Base-by-base conservation (phyloP, 2,888 invertebrate genomes). In the Ormyrus nitidulus region DNA sequence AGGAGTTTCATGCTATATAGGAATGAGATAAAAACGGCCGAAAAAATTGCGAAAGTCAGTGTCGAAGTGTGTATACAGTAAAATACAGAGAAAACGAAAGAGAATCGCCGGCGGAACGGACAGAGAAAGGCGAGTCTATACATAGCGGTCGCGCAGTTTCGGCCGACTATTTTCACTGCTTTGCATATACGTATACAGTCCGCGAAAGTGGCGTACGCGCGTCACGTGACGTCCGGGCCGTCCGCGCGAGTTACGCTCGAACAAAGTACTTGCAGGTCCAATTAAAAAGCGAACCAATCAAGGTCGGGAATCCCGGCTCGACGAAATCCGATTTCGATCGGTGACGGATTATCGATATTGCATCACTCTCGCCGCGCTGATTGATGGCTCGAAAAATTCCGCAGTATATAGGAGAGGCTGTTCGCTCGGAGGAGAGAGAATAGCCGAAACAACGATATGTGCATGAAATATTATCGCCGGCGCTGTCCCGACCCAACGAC, bases 111-210 rank as follows among this genome's bases (percentile, higher is more conserved):
- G 19, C 19, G 19, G 19, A 19, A 19, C 19, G 6, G 6, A 58
- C 2, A 56, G 13, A 73, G 68, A 59, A 61, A 34, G 10, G 49
- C 34, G 59, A 58, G 7, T 85, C 84, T 84, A 84, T 84, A 83
- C 80, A 85, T 83, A 84, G 83, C 69, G 13, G 79, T 68, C 64
- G 51, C 48, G 53, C 5, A 53, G 82, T 85, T 84, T 84, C 82
- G 81, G 81, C 83, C 74, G 80, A 84, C 85, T 86, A 84, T 88
- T 88, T 88, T 85, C 86, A 86, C 85, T 85, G 84, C 86, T 88
- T 88, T 87, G 85, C 88, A 87, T 86, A 19, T 19, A 19, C 19
- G 19, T 19, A 19, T 19, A 85, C 83, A 82, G 80, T 79, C 77
- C 79, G 77, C 19, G 78, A 75, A 84, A 82, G 83, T 19, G 19